Evolutionary conservation across 1,140 invertebrate genomes (phyloP).

Genomic region (Euwallacea similis): DNA sequence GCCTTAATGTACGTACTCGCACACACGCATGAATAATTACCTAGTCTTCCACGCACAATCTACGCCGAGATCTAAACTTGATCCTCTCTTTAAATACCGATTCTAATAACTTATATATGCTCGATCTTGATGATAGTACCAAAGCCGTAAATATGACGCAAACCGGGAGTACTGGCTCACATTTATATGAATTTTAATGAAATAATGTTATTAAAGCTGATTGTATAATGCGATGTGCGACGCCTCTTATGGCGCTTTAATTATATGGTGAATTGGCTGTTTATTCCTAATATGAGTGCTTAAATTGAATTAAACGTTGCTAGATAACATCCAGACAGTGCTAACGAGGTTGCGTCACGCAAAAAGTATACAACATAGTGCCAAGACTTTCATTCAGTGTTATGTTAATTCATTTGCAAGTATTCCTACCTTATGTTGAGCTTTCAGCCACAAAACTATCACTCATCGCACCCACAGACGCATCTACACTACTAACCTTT

Average conservation of each 20-base stretch:
- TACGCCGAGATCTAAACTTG: constrained; percentile 22
- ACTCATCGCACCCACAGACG: background rate
- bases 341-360: constrained; percentile 49
- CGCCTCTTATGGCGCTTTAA: constrained; percentile 34
- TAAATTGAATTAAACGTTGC: constrained; percentile 34
- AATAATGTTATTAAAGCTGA: constrained; percentile 37
- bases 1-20: no score
- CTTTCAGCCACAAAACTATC: background rate
- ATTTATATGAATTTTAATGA: constrained; percentile 37
- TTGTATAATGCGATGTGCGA: constrained; percentile 28
- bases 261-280: constrained; percentile 31
- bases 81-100: constrained; percentile 28
- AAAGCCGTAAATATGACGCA: constrained; percentile 18
- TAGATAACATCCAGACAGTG: constrained; percentile 51
- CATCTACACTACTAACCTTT: constrained; percentile 2
- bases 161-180: constrained; percentile 19
- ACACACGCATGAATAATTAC: no score
- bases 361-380: constrained; percentile 5
- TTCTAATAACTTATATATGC: constrained; percentile 6
- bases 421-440: background rate
- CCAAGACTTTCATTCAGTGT: constrained; percentile 12
- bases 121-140: background rate
- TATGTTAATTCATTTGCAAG: background rate
- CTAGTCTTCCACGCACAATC: background rate
- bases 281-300: constrained; percentile 32